phyloP scores from a whole-genome alignment of 2,797 vertebrate species.

The Orestias chungarensis region DNA sequence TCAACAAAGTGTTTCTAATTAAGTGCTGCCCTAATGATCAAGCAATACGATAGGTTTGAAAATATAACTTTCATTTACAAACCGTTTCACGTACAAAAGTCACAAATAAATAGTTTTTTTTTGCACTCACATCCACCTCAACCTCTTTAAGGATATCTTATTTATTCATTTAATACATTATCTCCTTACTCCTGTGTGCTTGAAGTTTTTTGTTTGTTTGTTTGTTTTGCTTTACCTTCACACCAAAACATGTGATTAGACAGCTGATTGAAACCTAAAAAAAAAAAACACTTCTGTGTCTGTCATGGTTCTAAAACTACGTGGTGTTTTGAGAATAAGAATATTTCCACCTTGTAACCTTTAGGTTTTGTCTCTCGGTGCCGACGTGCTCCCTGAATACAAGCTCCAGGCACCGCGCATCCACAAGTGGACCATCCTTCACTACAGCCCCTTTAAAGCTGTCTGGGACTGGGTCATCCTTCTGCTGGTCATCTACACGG shows the following conservation, averaged over 20 bases:
- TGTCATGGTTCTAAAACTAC: not conserved
- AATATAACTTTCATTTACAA: not conserved
- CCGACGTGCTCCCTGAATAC: conserved; percentile 96
- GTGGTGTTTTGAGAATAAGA: not conserved
- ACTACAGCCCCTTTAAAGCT: conserved; percentile 99
- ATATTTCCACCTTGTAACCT: not conserved
- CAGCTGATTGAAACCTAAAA: no score
- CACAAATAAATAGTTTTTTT: not conserved
- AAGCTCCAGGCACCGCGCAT: conserved; percentile 95
- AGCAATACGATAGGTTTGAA: not conserved
- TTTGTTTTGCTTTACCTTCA: no score
- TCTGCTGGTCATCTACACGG: conserved; percentile 97
- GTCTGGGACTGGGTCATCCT: conserved; percentile 99
- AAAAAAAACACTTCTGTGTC: no score
- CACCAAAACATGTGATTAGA: no score
- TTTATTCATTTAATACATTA: not conserved
- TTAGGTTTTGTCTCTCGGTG: conserved; percentile 95
- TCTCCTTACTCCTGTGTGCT: no score
- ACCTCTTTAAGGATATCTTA: not conserved
- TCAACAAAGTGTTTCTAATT: not conserved
- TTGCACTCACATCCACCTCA: not conserved
- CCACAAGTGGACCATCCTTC: conserved; percentile 96
- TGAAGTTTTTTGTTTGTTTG: no score
- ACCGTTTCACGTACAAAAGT: not conserved
- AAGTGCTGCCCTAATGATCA: not conserved